Base-by-base conservation (phyloP, 2,797 vertebrate species). In the Lepilemur ruficaudatus region DNA sequence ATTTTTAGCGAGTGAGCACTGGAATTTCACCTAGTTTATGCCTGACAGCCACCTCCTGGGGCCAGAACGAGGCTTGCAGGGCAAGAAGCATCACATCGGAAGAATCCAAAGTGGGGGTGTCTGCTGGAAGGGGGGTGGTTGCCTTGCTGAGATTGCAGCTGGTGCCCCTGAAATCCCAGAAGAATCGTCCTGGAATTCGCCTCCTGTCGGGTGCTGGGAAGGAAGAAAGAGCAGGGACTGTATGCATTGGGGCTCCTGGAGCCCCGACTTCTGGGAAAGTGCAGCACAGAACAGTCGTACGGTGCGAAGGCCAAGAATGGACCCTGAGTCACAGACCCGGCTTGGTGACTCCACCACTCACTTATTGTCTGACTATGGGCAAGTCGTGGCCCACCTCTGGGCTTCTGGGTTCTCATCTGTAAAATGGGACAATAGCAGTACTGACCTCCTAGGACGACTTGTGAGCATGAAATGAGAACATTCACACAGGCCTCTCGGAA, bases 1-100 rank as follows among this genome's bases (percentile, higher is more conserved):
- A 98, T 98, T 97, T 93, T 93, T 98, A 97, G 92, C 87, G 95
- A 98, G 97, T 94, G 96, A 98, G 95, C 96, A 92, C 94, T 93
- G 95, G 98, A 97, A 98, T 98, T 98, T 98, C 97, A 97, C 97
- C 94, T 95, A 96, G 95, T 96, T 96, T 93, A 94, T 75, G 86
- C 97, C 98, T 98, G 98, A 95, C 96, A 96, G 97, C 98, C 94
- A 89, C 95, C 96, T 97, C 97, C 98, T 91, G 97, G 95, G 23
- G 87, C 97, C 85, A 94, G 95, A 95, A 93, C 94, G 87, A 95
- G 87, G 93, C 96, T 97, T 92, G 61, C 85, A 96, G 96, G 98
- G 96, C 80, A 95, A 97, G 79, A 97, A 98, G 83, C 88, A 95
- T 94, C 97, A 93, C 94, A 85, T 69, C 59, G 85, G 96, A 83